These are phyloP conservation scores for Capromys pilorides DNA, from an alignment of 2,797 vertebrate genomes.

Conservation along the genomic window DNA sequence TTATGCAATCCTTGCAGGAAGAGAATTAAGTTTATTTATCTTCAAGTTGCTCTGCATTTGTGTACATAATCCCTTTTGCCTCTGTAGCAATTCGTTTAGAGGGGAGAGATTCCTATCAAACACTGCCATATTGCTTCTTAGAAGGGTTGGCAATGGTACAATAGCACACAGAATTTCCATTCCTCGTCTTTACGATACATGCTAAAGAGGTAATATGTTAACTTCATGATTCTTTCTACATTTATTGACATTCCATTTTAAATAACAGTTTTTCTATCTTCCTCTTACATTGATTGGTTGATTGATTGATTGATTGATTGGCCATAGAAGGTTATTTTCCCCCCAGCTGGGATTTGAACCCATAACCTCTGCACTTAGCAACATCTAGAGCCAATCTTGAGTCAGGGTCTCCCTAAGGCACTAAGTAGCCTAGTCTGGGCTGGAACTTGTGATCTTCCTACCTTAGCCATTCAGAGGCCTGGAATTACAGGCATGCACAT, in stretches of 20 bases:
- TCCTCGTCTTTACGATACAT: conserved; percentile 34
- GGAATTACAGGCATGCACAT: too few species aligned
- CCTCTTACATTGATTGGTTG: background rate
- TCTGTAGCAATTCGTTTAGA: background rate
- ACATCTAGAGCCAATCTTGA: background rate
- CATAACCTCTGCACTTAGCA: background rate
- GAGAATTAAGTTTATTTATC: background rate
- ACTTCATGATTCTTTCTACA: background rate
- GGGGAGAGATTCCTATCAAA: background rate
- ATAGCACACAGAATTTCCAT: background rate
- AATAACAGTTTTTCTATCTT: conserved; percentile 34
- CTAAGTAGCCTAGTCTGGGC: background rate
- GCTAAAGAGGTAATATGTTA: background rate
- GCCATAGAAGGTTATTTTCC: too few species aligned
- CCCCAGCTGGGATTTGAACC: background rate
- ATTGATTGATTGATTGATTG: too few species aligned
- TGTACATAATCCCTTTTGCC: background rate
- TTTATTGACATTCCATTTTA: conserved; percentile 8
- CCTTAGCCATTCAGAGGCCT: too few species aligned
- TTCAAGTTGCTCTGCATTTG: background rate
- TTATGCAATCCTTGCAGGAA: background rate
- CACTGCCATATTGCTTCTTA: background rate
- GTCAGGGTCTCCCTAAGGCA: too few species aligned
- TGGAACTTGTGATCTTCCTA: background rate
- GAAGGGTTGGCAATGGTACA: background rate